Conservation (phyloP, 2,888 invertebrate species). For the Melipona bicolor region DNA sequence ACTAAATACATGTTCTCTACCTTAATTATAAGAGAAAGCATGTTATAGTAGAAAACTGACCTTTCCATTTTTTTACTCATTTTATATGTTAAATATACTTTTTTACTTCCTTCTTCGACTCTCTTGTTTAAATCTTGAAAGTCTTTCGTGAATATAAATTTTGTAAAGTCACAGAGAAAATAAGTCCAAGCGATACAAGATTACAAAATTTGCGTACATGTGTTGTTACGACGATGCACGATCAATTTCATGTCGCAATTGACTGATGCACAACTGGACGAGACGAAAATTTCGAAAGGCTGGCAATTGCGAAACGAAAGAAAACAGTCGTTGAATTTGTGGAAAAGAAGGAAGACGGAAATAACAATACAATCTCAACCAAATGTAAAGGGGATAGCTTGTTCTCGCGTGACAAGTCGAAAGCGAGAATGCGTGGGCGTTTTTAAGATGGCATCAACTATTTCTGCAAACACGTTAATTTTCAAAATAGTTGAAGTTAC, state of each 20-base stretch:
- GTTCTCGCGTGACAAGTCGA: constrained; percentile 57
- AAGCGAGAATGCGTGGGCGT: constrained; percentile 48
- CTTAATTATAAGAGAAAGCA: constrained; percentile 62
- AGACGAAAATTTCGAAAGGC: constrained; percentile 6
- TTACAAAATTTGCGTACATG: background rate
- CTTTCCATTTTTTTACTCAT: constrained; percentile 29
- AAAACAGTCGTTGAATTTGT: constrained; percentile 4
- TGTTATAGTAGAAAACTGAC: constrained; percentile 49
- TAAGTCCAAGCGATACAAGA: background rate
- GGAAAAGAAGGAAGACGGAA: constrained; percentile 42
- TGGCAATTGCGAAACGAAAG: background rate
- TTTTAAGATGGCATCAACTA: constrained; percentile 12
- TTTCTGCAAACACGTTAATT: constrained; percentile 15
- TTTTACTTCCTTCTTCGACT: background rate
- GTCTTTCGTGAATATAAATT: background rate
- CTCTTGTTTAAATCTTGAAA: background rate
- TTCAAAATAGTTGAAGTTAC: constrained; percentile 17
- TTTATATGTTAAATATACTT: constrained; percentile 6
- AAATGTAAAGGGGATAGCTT: constrained; percentile 43
- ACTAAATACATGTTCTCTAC: constrained; percentile 31
- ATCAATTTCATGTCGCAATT: background rate
- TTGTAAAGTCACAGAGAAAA: background rate
- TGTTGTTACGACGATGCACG: background rate
- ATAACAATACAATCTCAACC: constrained; percentile 42
- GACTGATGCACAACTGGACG: background rate